Conservation (phyloP, 2,113 vertebrate genomes). For the Heteronetta atricapilla region DNA sequence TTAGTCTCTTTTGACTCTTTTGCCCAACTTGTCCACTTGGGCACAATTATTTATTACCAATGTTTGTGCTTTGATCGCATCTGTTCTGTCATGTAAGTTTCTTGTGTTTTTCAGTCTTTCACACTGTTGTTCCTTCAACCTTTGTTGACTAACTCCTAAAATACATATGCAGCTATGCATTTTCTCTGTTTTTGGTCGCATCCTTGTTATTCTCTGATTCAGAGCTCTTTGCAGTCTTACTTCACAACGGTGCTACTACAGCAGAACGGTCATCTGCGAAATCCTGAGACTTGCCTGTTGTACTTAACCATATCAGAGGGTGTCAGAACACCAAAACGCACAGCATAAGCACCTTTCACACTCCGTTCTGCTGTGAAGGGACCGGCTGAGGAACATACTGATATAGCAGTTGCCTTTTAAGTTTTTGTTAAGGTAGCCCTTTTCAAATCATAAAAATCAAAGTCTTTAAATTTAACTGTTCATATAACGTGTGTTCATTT, state of each 20-base stretch:
- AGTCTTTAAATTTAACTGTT: not conserved
- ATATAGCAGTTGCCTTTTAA: not conserved
- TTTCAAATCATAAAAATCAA: not conserved
- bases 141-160: not conserved
- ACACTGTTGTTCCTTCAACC: not conserved
- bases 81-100: not conserved
- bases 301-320: too few relatives aligned
- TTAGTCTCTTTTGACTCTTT: not conserved
- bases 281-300: not conserved
- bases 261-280: not conserved
- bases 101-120: not conserved
- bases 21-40: not conserved
- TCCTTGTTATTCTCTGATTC: not conserved
- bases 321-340: not conserved
- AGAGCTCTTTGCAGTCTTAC: not conserved
- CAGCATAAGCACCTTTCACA: not conserved
- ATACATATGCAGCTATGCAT: not conserved
- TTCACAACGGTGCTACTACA: not conserved
- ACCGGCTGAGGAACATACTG: not conserved
- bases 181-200: not conserved
- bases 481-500: not conserved
- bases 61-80: not conserved
- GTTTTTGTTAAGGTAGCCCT: not conserved
- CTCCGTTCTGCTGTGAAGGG: not conserved
- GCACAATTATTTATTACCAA: not conserved